These are phyloP conservation scores for Hirtodrosophila alboralis DNA, from an alignment of 2,888 invertebrate species.

Conservation along the genomic window DNA sequence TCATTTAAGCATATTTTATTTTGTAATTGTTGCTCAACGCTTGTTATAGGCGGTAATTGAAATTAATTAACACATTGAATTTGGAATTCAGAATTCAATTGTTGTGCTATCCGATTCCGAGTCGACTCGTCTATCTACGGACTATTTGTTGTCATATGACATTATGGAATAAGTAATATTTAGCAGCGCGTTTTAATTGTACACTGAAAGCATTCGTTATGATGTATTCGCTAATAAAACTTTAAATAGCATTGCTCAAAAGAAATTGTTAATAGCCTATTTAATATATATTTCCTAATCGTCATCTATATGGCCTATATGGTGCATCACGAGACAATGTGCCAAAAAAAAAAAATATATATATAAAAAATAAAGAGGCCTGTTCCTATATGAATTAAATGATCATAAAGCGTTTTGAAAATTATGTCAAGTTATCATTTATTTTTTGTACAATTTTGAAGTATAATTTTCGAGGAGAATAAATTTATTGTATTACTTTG, in stretches of 20 bases:
- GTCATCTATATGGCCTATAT: conserved; percentile 1
- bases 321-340: conserved; percentile 10
- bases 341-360: no score
- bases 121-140: no score
- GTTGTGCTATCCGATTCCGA: conserved; percentile 42
- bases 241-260: conserved; percentile 52
- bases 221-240: conserved; percentile 54
- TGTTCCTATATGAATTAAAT: neutral
- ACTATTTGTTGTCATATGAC: conserved; percentile 74
- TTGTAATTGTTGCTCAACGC: conserved; percentile 14
- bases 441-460: neutral
- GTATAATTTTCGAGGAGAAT: no score
- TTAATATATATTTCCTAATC: conserved; percentile 23
- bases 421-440: conserved; percentile 13
- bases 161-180: conserved; percentile 43
- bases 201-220: conserved; percentile 59
- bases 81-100: conserved; percentile 19
- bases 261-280: conserved; percentile 29
- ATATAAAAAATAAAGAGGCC: no score
- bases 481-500: no score
- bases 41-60: conserved; percentile 74
- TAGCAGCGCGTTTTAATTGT: conserved; percentile 54
- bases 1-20: conserved; percentile 20
- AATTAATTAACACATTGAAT: conserved; percentile 75
- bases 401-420: conserved; percentile 19